Evolutionary conservation across 2,113 vertebrate genomes (phyloP), one percentile per base, ranked within the genome.

Genomic region (Silurus glanis): DNA sequence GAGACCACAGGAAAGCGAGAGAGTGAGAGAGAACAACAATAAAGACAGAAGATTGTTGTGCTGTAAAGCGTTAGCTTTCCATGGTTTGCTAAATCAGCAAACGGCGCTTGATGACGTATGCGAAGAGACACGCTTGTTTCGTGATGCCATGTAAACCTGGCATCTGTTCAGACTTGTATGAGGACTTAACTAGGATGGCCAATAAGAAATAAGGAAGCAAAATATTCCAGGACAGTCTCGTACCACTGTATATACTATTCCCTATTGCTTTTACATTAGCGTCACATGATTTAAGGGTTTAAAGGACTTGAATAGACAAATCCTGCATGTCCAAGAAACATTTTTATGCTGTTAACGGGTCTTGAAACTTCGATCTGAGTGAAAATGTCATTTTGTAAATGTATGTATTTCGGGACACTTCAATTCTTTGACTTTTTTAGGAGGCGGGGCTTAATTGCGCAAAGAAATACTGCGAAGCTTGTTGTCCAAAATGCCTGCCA

Each of bases 11-110:
- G 83, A 59, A 75, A 80, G 53, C 6, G 5, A 90, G 74, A 82
- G 82, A 91, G 66, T 90, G 83, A 87, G n/a, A 71, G 53, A 85
- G 78, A 87, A 64, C 83, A 76, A 76, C 55, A 79, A 85, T n/a
- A 79, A 62, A 59, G 37, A 21, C 0, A 69, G 56, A 69, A 55
- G 56, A 61, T 80, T 61, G 28, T 1, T 47, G 56, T 9, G 47
- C 72, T 51, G 23, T 75, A 66, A 59, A 85, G 71, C 37, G 12
- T 80, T 21, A 85, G 83, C 37, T 21, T 80, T 21, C 78, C 28
- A 10, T 47, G 78, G 59, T 61, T 59, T 80, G 5, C n/a, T 61
- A 61, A 56, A 45, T 80, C 28, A 80, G 56, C 17, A 61, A 61
- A 61, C 61, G 28, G 56, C 12, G 56, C 56, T 45, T 45, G 56